Base-by-base conservation (phyloP, 2,888 invertebrate genomes). In the Meganola albula region DNA sequence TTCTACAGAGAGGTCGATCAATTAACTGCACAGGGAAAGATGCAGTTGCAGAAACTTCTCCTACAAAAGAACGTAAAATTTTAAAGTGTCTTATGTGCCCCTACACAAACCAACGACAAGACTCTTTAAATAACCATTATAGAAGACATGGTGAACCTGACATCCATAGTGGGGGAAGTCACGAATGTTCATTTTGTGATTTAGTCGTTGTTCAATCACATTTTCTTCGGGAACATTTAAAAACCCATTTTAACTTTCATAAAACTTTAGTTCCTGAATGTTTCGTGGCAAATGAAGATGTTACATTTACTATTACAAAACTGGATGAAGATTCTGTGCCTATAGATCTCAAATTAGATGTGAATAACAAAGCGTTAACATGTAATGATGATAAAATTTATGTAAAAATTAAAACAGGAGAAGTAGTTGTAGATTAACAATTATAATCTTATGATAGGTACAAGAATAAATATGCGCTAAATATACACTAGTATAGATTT, bases 161-260 rank as follows among this genome's bases (percentile, higher is more conserved):
- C 61, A 74, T 90, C 6, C 87, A 89, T 3, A 90, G 89, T 25
- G 75, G 78, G 27, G 89, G 89, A 45, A 87, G 84, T 40, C 90
- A 90, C 56, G 89, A 90, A 44, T 96, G 96, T 74, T 89, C 91
- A 11, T 92, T 92, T 67, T 96, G 96, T 71, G 94, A 95, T 75
- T 93, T 93, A 67, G 91, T 92, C 12, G 92, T 92, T 12, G 88
- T 90, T 2, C 92, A 93, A 55, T 90, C 90, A 35, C 90, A 92
- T 58, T 90, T 92, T 47, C 79, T 95, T 18, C 88, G 91, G 23
- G 95, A 95, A 54, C 96, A 96, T 72, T 87, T 91, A 22, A 91
- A 92, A 61, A 85, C 93, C 31, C 96, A 96, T 70, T 94, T 95
- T 63, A 74, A 75, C 51, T 85, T 85, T 35, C 87, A 87, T 55